Evolutionary conservation across 2,888 invertebrate genomes (phyloP).

Genomic region (Cyclophora punctaria): DNA sequence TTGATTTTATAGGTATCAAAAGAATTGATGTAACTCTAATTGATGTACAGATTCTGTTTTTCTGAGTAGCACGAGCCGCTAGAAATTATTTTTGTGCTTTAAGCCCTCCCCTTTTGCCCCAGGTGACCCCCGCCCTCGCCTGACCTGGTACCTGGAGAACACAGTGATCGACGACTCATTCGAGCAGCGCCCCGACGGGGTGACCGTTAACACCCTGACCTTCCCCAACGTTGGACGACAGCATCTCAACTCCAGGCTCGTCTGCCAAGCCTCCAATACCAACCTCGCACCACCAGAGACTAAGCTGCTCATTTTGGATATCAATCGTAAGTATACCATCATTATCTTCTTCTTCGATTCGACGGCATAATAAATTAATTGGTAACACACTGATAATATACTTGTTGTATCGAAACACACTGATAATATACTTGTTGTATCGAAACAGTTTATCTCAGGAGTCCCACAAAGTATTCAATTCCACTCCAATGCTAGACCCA

Average conservation of each 20-base stretch:
- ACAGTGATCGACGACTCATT: slow-evolving; percentile 88
- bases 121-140: slow-evolving; percentile 86
- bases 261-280: slow-evolving; percentile 92
- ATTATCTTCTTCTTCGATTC: not conserved
- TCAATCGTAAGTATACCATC: slow-evolving; percentile 83
- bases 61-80: no score
- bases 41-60: no score
- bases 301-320: slow-evolving; percentile 85
- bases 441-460: no score
- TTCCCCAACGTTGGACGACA: slow-evolving; percentile 87
- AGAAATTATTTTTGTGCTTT: no score
- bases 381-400: no score
- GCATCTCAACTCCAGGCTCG: slow-evolving; percentile 87
- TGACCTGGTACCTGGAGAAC: slow-evolving; percentile 91
- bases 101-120: slow-evolving; percentile 10
- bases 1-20: no score
- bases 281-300: slow-evolving; percentile 85
- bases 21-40: no score
- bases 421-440: no score
- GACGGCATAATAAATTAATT: not conserved
- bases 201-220: slow-evolving; percentile 84
- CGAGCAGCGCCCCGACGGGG: slow-evolving; percentile 79
- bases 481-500: no score
- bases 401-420: no score
- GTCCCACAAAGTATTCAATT: no score